Conservation (phyloP, 2,888 invertebrate species). For the Melinaea marsaeus region DNA sequence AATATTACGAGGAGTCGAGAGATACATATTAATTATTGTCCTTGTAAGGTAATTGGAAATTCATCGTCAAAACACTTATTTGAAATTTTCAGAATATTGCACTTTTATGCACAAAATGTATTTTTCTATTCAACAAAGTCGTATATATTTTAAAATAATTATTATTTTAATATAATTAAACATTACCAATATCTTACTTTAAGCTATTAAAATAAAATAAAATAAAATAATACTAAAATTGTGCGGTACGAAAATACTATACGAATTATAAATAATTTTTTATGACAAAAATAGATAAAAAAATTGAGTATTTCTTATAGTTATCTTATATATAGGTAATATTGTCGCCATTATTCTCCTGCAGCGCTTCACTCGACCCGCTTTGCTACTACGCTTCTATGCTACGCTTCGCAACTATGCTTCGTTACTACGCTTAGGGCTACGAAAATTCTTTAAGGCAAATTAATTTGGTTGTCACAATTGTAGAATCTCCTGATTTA, state of each 20-base stretch:
- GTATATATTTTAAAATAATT: too few relatives aligned
- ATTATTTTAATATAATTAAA: too few relatives aligned
- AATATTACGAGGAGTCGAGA: conserved; percentile 15
- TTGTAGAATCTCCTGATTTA: neutral
- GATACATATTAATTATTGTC: conserved; percentile 25
- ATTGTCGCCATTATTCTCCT: conserved; percentile 75
- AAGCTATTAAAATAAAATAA: neutral
- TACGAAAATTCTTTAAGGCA: conserved; percentile 23
- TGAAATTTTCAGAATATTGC: too few relatives aligned
- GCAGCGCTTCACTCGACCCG: conserved; percentile 54
- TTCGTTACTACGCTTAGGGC: conserved; percentile 35
- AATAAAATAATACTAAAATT: conserved; percentile 3
- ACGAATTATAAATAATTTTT: conserved; percentile 6
- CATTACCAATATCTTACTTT: too few relatives aligned
- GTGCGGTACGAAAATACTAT: conserved; percentile 1
- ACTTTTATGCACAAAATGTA: too few relatives aligned
- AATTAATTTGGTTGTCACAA: conserved; percentile 16
- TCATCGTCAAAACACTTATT: conserved; percentile 8
- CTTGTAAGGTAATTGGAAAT: conserved; percentile 25
- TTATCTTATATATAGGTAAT: conserved; percentile 32
- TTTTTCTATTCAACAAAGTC: too few relatives aligned
- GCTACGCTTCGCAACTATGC: conserved; percentile 5
- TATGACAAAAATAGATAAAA: conserved; percentile 15
- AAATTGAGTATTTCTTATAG: conserved; percentile 40
- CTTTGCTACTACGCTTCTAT: neutral